Base-by-base conservation (phyloP, 2,113 vertebrate genomes). In the Phrynosoma platyrhinos region DNA sequence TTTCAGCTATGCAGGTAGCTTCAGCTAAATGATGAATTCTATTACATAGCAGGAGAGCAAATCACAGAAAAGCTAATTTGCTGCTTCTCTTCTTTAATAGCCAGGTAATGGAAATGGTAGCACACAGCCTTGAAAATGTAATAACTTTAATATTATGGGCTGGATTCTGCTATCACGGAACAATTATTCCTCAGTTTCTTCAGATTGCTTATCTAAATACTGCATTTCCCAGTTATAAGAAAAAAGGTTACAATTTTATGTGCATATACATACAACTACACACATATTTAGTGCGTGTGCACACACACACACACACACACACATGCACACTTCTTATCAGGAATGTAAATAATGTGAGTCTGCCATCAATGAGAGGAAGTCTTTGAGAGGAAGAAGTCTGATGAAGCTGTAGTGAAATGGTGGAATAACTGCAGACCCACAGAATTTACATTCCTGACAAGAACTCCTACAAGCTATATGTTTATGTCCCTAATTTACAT, bases 1-100 rank as follows among this genome's bases (percentile, higher is more conserved):
- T 85, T 91, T 90, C 69, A 88, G 5, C 85, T 88, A 40, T 1
- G 1, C 4, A 79, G 18, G 58, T 82, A 87, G 30, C 4, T 76
- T 77, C 79, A 91, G 92, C 80, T 53, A 90, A 52, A 80, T 87
- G 32, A 90, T 79, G 1, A 90, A 85, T 94, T 92, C 40, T 85
- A 42, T n/a, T 83, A 1, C 32, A 62, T 58, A 20, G 20, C 30
- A 85, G 68, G 53, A 89, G 58, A 91, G 83, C 58, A 85, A 23
- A 72, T 53, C 47, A 89, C 9, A 84, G 20, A 85, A 1, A 86
- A 58, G 5, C 0, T 86, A 88, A 92, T 92, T 91, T 91, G 72
- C 84, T 58, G 52, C 27, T 92, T 91, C 91, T 89, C 16, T 85
- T 83, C 79, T 62, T 1, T 79, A 89, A 75, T 0, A 8, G 1